Conservation (phyloP, 1,140 invertebrate genomes). For the Aphelinus atriplicis region DNA sequence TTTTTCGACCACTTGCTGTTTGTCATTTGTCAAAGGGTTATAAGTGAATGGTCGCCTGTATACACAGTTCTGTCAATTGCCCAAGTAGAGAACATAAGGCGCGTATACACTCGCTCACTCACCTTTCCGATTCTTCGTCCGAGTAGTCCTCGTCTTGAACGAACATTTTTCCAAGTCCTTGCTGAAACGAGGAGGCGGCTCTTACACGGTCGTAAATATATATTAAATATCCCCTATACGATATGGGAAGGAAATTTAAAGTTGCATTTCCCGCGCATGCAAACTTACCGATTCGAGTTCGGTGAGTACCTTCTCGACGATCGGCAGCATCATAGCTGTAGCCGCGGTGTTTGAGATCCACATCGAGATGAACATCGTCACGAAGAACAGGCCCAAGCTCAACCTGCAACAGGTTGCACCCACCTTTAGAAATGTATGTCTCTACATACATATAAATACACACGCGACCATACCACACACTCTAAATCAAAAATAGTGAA, state of each 20-base stretch:
- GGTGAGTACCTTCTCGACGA: constrained; percentile 68
- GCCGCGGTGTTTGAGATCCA: constrained; percentile 75
- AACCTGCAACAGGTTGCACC: constrained; percentile 46
- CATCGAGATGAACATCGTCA: constrained; percentile 72
- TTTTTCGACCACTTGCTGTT: too few relatives aligned
- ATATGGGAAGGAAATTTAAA: too few relatives aligned
- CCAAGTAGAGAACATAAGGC: too few relatives aligned
- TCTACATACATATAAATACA: too few relatives aligned
- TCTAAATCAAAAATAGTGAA: too few relatives aligned
- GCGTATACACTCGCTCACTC: neutral
- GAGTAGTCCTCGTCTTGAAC: constrained; percentile 42
- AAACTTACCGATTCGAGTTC: constrained; percentile 64
- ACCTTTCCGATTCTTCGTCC: constrained; percentile 33
- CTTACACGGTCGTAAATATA: too few relatives aligned
- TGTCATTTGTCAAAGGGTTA: too few relatives aligned
- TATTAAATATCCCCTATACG: too few relatives aligned
- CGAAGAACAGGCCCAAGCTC: constrained; percentile 69
- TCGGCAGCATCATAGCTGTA: constrained; percentile 73
- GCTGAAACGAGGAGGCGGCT: constrained; percentile 48
- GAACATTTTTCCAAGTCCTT: constrained; percentile 64
- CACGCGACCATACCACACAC: too few relatives aligned
- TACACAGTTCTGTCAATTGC: too few relatives aligned
- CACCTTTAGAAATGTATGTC: too few relatives aligned
- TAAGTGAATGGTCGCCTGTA: too few relatives aligned
- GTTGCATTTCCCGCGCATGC: neutral